Base-by-base conservation (phyloP, 2,888 invertebrate genomes). In the Agrochola macilenta region DNA sequence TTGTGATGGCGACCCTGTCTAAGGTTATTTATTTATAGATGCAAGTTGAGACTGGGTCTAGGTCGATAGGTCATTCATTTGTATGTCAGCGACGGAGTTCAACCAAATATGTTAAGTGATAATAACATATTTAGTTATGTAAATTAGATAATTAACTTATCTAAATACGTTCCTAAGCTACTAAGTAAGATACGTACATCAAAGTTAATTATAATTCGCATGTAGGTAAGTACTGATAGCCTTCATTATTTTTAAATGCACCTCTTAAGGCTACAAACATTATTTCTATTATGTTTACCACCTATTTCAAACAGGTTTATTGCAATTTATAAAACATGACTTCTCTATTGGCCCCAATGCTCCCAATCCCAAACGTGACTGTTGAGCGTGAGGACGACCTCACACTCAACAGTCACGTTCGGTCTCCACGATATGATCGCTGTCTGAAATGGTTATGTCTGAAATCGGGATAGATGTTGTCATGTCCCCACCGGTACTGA, bases 1-100 rank as follows among this genome's bases (percentile, higher is more conserved):
- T 54, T 66, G 66, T 57, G 20, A 54, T 11, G 58, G 68, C 65
- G 63, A 81, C 84, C 76, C 75, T 35, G 66, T 72, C 26, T 73
- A 74, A 81, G 78, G 77, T 74, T 73, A 54, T 58, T 72, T 73
- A 66, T 79, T 52, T 74, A 68, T 73, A 79, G 66, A 17, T 58
- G 26, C 61, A 49, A 49, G 49, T 58, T 30, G 49, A 49, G 35
- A 57, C 54, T 73, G 35, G 57, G 74, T 79, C 79, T 49, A 79
- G 79, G 63, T 58, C 35, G 61, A 14, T 79, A 43, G 49, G 39
- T 78, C 63, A 23, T 78, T 64, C 23, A 71, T 78, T 78, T 65
- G 23, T 60, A 14, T 65, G 58, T 65, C 58, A 54, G 58, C 1
- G 5, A 35, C 17, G 3, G 23, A 78, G 52, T 66, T 71, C 43